Base-by-base conservation (phyloP, 2,113 vertebrate genomes). In the Trematocara marginatum region DNA sequence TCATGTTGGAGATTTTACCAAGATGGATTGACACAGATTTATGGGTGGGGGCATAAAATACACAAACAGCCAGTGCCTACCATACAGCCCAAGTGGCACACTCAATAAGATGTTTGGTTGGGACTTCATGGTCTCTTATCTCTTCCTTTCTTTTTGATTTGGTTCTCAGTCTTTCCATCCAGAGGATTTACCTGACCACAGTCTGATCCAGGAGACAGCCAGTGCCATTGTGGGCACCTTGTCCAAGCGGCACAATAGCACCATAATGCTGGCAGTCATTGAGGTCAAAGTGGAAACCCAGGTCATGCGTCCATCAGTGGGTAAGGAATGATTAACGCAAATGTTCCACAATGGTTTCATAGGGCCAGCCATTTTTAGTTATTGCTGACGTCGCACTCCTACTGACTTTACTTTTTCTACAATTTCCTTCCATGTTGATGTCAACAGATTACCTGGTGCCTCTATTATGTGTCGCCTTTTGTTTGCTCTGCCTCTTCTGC, bases 281-380 rank as follows among this genome's bases (percentile, higher is more conserved):
- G 97, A 99, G 95, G 98, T 99, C 95, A 99, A 98, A 96, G 97
- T 99, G 91, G 98, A 99, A 90, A 98, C 98, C 0, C 96, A 96
- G 2, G 95, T 97, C 74, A 90, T 96, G 92, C 95, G 97, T 56
- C 93, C 89, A 18, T 94, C 96, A 91, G 90, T 95, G 85, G 95
- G 96, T 97, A 82, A 96, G 96, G 95, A 56, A 56, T 57, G 29
- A 59, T 86, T 78, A 57, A 85, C 56, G 52, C 53, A 80, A 90
- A 80, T 78, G 84, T 85, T 51, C 80, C 87, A 6, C 82, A 84
- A 13, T 84, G 81, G 20, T 87, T 61, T 74, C 52, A 56, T 66
- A 12, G 42, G 49, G 10, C 38, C 23, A 34, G 15, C 10, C 3
- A 15, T 16, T 7, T 88, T 87, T 45, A 10, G 42, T 51, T 13